phyloP scores from a whole-genome alignment of 2,888 invertebrate species.

The Halictus ligatus region DNA sequence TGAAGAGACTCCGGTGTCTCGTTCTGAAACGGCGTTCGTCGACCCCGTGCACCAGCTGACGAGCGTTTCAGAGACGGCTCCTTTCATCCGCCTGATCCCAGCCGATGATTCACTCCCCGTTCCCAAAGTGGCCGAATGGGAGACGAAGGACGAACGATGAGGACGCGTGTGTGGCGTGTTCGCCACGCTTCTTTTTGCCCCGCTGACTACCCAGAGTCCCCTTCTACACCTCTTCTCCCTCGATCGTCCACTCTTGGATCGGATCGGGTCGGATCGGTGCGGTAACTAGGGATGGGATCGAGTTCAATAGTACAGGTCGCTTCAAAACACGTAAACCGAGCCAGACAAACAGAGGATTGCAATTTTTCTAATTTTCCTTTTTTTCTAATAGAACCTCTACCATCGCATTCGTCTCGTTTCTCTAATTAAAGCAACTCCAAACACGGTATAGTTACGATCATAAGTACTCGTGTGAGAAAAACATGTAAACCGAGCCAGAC shows the following conservation, averaged over 20 bases:
- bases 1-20: slow-evolving; percentile 11
- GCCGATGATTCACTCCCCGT: slow-evolving; percentile 60
- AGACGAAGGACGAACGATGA: slow-evolving; percentile 60
- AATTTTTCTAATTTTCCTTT: no score
- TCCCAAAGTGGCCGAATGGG: slow-evolving; percentile 52
- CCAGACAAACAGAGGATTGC: no score
- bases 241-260: background rate
- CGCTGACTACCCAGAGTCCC: background rate
- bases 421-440: background rate
- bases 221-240: background rate
- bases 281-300: background rate
- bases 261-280: background rate
- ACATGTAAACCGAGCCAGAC: no score
- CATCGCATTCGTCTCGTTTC: no score
- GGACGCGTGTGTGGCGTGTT: slow-evolving; percentile 49
- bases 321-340: no score
- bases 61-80: slow-evolving; percentile 40
- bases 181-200: slow-evolving; percentile 39
- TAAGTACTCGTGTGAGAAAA: background rate
- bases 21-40: slow-evolving; percentile 58
- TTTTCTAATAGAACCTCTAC: no score
- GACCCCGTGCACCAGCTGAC: slow-evolving; percentile 65
- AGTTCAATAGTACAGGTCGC: background rate
- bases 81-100: slow-evolving; percentile 59
- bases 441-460: background rate